phyloP scores from a whole-genome alignment of 2,113 vertebrate species.

The Eublepharis macularius region DNA sequence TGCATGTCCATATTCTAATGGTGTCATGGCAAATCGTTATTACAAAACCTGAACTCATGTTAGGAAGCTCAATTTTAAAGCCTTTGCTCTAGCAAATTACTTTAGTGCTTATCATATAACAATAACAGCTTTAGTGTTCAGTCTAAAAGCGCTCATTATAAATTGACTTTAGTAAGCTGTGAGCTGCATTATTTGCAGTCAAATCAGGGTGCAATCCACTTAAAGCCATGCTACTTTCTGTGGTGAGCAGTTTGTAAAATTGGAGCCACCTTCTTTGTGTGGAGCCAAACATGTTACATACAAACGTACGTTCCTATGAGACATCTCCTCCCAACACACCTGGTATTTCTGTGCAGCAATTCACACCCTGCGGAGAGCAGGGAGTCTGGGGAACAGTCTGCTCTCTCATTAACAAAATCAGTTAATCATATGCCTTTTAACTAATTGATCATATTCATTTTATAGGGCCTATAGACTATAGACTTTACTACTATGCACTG shows the following conservation, averaged over 20 bases:
- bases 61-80: conserved; percentile 32
- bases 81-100: neutral
- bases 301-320: neutral
- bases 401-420: no score
- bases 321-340: neutral
- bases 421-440: no score
- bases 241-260: neutral
- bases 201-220: conserved; percentile 22
- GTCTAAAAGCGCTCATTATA: conserved; percentile 37
- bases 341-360: neutral
- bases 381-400: no score
- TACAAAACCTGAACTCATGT: conserved; percentile 40
- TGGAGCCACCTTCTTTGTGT: neutral
- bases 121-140: conserved; percentile 26
- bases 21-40: conserved; percentile 23
- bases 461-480: no score
- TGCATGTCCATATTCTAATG: conserved; percentile 23
- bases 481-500: no score
- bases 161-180: conserved; percentile 11
- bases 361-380: no score
- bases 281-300: neutral
- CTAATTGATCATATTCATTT: no score
- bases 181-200: conserved; percentile 25
- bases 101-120: conserved; percentile 41
- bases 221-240: conserved; percentile 12